phyloP scores from a whole-genome alignment of 2,888 invertebrate genomes.

The Ochropleura plecta region DNA sequence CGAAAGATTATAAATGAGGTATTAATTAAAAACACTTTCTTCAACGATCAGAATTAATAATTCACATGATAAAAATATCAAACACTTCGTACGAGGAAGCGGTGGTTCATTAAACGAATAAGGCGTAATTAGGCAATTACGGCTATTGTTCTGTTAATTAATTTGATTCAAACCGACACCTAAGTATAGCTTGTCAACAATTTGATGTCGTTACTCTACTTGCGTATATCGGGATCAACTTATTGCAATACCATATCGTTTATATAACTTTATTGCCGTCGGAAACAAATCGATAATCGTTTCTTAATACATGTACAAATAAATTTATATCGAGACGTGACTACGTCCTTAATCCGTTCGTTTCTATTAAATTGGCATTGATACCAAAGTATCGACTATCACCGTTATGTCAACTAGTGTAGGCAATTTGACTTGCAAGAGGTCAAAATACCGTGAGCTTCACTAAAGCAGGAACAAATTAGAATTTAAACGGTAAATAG shows the following conservation, averaged over 20 bases:
- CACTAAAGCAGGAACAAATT: conserved; percentile 35
- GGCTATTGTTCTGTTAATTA: conserved; percentile 54
- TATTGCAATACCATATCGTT: conserved; percentile 36
- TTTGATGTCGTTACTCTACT: conserved; percentile 42
- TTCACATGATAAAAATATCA: conserved; percentile 26
- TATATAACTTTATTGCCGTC: conserved; percentile 46
- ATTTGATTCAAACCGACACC: conserved; percentile 27
- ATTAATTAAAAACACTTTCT: conserved; percentile 49
- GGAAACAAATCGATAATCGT: conserved; percentile 49
- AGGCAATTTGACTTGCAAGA: conserved; percentile 48
- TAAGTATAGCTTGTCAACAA: conserved; percentile 43
- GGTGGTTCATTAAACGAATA: conserved; percentile 36
- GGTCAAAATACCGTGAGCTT: conserved; percentile 48
- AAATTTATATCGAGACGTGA: conserved; percentile 48
- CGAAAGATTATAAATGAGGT: conserved; percentile 14
- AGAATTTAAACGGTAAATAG: conserved; percentile 43
- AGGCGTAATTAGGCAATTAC: conserved; percentile 37
- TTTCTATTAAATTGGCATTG: conserved; percentile 45
- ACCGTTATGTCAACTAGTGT: conserved; percentile 48
- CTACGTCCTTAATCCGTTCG: conserved; percentile 14
- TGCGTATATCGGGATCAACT: conserved; percentile 36
- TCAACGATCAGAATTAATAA: conserved; percentile 24
- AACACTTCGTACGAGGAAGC: conserved; percentile 36
- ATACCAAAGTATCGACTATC: conserved; percentile 27
- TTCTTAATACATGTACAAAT: conserved; percentile 42